phyloP scores from a whole-genome alignment of 1,140 invertebrate genomes.

The Lordiphosa clarofinis region DNA sequence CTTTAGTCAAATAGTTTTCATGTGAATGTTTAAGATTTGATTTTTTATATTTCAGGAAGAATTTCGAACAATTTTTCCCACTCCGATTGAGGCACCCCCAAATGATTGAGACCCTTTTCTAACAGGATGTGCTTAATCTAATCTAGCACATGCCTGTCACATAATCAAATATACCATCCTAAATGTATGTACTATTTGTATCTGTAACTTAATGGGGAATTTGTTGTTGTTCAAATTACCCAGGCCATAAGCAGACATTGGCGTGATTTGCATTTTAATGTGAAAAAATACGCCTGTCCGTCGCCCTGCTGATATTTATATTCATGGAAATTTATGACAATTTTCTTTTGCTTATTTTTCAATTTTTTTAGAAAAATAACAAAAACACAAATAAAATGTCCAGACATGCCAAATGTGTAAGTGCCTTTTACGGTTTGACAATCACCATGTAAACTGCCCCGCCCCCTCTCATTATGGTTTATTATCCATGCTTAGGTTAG shows the following conservation, averaged over 20 bases:
- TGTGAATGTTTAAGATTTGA: no score
- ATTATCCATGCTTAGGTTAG: conserved; percentile 43
- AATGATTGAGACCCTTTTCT: no score
- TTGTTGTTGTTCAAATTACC: conserved; percentile 54
- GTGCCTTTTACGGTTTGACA: no score
- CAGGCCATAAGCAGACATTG: conserved; percentile 38
- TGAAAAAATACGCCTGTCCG: conserved; percentile 22
- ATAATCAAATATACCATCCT: conserved; percentile 42
- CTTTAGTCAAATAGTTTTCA: no score
- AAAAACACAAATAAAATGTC: no score
- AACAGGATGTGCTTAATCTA: background rate
- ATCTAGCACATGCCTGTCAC: conserved; percentile 41
- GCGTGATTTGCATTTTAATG: conserved; percentile 75
- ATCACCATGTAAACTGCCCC: no score
- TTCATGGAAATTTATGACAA: no score
- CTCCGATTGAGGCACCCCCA: no score
- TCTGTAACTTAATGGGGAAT: conserved; percentile 51
- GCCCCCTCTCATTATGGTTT: conserved; percentile 42
- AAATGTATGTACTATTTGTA: conserved; percentile 59
- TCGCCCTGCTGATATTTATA: background rate
- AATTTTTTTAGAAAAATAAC: no score
- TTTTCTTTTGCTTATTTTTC: background rate
- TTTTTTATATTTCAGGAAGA: no score
- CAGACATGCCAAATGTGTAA: no score
- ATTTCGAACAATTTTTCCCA: no score